Base-by-base conservation (phyloP, 2,888 invertebrate genomes). In the Perizoma flavofasciatum region DNA sequence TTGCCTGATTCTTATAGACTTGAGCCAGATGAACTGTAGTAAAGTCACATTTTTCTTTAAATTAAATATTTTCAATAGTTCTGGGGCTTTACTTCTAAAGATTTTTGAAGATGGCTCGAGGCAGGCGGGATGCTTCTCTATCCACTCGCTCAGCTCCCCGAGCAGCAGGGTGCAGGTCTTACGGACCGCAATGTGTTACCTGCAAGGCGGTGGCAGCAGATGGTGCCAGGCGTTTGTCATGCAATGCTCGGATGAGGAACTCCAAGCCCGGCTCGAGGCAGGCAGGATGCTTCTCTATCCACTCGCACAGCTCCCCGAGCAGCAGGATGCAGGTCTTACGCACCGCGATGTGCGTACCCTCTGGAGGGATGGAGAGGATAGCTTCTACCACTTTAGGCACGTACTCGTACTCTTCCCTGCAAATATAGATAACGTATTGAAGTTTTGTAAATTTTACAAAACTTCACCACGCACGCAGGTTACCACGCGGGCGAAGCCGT, bases 81-180 rank as follows among this genome's bases (percentile, higher is more conserved):
- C n/a, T n/a, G n/a, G n/a, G n/a, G 22, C 22, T 3, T 22, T 22
- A 22, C 22, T 22, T 22, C 22, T 22, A 22, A 22, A 22, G 22
- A 1, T 22, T 22, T 22, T 22, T 22, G 22, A 22, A 22, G 22
- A 22, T 3, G 22, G 95, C 87, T 97, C 96, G 70, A 98, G 86
- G 51, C 95, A 95, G 67, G 95, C 94, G 0, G 97, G 94, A 89
- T 98, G 98, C 72, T 94, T 94, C 77, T 98, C 96, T 55, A 99
- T 96, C 99, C 99, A 99, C 82, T 99, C 99, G 81, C 97, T 96
- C 43, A 98, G 93, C 88, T 98, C 98, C 0, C 98, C 98, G 48
- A 98, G 90, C 50, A 98, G 90, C 70, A 96, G 93, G 59, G 98
- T 95, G 71, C 98, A 97, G 0, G 98, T 98, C 81, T 96, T 95